Evolutionary conservation across 2,888 invertebrate genomes (phyloP).

Genomic region (Galerucella nymphaeae): DNA sequence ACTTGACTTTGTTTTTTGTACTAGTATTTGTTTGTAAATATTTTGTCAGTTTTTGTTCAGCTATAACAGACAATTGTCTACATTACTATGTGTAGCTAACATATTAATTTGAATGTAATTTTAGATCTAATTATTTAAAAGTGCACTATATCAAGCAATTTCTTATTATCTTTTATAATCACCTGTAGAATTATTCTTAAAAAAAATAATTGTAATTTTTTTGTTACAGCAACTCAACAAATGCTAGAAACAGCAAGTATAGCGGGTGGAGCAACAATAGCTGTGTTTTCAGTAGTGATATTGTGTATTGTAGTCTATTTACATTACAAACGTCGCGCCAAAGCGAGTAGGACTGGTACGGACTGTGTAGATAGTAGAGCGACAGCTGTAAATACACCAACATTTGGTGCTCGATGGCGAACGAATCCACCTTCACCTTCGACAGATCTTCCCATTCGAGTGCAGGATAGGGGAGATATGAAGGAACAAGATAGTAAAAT

Average conservation of each 20-base stretch:
- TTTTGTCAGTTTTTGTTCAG: too few species aligned
- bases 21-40: background rate
- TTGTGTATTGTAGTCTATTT: slow-evolving; percentile 76
- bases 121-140: too few species aligned
- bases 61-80: too few species aligned
- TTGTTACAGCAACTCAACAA: slow-evolving; percentile 76
- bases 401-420: slow-evolving; percentile 61
- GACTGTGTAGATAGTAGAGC: slow-evolving; percentile 62
- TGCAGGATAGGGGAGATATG: slow-evolving; percentile 51
- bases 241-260: slow-evolving; percentile 91
- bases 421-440: slow-evolving; percentile 50
- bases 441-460: slow-evolving; percentile 46
- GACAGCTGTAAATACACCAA: slow-evolving; percentile 54
- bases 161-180: too few species aligned
- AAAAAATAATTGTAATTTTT: background rate
- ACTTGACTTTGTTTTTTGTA: background rate
- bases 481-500: slow-evolving; percentile 47
- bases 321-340: slow-evolving; percentile 71
- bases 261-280: slow-evolving; percentile 84
- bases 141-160: too few species aligned
- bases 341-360: slow-evolving; percentile 56
- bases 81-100: too few species aligned
- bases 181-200: too few species aligned
- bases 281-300: slow-evolving; percentile 76
- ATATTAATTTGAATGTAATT: too few species aligned